phyloP scores from a whole-genome alignment of 2,113 vertebrate species.

The Melanotaenia duboulayi region DNA sequence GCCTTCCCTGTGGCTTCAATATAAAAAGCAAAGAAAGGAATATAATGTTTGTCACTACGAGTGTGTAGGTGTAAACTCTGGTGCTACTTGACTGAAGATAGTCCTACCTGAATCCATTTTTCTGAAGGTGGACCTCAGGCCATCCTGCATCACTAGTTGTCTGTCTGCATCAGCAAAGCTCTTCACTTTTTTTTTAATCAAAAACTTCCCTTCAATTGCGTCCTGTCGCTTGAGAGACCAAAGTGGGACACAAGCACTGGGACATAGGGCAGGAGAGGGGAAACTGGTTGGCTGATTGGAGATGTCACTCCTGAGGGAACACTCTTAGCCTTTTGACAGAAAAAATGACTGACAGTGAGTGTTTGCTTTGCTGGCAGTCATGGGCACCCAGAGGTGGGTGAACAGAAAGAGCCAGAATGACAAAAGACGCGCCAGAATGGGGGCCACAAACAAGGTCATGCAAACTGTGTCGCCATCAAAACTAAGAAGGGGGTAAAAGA shows the following conservation, averaged over 20 bases:
- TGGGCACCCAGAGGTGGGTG: slow-evolving; percentile 65
- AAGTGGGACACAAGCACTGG: slow-evolving; percentile 54
- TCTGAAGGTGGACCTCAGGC: slow-evolving; percentile 37
- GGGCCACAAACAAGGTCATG: slow-evolving; percentile 67
- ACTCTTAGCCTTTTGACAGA: slow-evolving; percentile 48
- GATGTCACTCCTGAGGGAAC: slow-evolving; percentile 47
- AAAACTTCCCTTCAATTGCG: slow-evolving; percentile 39
- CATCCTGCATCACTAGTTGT: slow-evolving; percentile 45
- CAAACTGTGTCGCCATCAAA: slow-evolving; percentile 64
- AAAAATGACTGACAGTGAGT: slow-evolving; percentile 72
- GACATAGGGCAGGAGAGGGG: slow-evolving; percentile 16
- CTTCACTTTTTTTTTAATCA: slow-evolving; percentile 29
- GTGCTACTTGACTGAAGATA: slow-evolving; percentile 34
- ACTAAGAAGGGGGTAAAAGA: slow-evolving; percentile 32
- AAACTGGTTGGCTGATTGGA: slow-evolving; percentile 55
- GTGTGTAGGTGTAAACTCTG: slow-evolving; percentile 9
- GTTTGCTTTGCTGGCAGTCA: slow-evolving; percentile 63
- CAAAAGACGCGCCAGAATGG: slow-evolving; percentile 54
- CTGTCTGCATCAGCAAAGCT: slow-evolving; percentile 42
- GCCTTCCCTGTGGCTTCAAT: not conserved
- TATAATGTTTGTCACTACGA: slow-evolving; percentile 23
- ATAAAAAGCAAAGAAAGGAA: slow-evolving; percentile 32
- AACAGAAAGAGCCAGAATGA: slow-evolving; percentile 51
- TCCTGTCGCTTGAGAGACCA: slow-evolving; percentile 38
- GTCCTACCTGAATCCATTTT: slow-evolving; percentile 23